Conservation (phyloP, 2,888 invertebrate genomes). For the Aromia moschata region DNA sequence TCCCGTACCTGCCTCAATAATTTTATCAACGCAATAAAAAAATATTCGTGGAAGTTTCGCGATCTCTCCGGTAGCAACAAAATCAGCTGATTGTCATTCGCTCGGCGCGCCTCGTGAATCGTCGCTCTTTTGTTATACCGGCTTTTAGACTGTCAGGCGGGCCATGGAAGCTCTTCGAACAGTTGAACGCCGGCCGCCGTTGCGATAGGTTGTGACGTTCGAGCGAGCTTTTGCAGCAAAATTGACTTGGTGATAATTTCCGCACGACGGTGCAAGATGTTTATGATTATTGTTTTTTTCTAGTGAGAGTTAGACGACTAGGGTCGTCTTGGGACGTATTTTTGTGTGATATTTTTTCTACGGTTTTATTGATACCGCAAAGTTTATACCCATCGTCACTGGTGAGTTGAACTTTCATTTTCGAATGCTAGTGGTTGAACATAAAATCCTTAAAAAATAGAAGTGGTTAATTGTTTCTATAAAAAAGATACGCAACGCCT, state of each 20-base stretch:
- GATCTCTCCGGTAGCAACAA: conserved; percentile 39
- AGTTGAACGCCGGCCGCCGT: conserved; percentile 43
- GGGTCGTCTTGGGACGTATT: conserved; percentile 6
- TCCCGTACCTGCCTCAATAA: conserved; percentile 38
- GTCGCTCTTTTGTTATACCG: conserved; percentile 45
- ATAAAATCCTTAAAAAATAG: too few species aligned
- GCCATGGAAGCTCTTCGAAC: conserved; percentile 34
- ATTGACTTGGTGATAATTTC: conserved; percentile 33
- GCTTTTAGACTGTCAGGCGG: conserved; percentile 46
- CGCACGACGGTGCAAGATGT: conserved; percentile 29
- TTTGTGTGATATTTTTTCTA: conserved; percentile 32
- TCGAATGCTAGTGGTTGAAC: too few species aligned
- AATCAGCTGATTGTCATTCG: conserved; percentile 54
- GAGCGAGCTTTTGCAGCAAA: conserved; percentile 28
- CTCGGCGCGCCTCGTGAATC: conserved; percentile 43
- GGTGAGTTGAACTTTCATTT: too few species aligned
- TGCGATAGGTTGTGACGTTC: conserved; percentile 17
- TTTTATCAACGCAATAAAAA: conserved; percentile 31
- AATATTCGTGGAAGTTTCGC: conserved; percentile 2
- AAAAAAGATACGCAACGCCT: too few species aligned
- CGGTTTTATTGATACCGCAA: conserved; percentile 29
- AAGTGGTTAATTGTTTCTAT: too few species aligned
- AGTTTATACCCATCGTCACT: too few species aligned
- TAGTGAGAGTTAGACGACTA: conserved; percentile 27
- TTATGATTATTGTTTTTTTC: conserved; percentile 12